A percentile compares a stretch with the other conserved stretches of the same genome.
Conservation (phyloP, 2,888 invertebrate genomes). For the Cryptus viduatorius region DNA sequence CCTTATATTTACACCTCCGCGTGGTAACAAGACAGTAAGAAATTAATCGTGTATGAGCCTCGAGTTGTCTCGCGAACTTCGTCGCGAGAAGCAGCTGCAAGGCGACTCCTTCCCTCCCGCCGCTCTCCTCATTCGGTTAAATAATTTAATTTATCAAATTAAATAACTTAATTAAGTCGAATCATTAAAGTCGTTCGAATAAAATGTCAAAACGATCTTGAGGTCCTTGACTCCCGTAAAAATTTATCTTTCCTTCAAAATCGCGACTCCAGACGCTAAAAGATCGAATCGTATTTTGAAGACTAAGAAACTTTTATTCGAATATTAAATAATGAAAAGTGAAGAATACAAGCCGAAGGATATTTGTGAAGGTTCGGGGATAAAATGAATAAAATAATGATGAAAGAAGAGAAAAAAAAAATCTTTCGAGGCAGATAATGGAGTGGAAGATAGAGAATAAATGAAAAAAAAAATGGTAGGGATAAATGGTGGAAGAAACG, state of each 20-base stretch:
- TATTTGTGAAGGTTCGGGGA: constrained; percentile 36
- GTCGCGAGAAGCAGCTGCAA: constrained; percentile 8
- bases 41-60: constrained; percentile 5
- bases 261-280: background rate
- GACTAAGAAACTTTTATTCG: background rate
- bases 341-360: constrained; percentile 25
- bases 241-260: background rate
- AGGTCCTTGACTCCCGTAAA: background rate
- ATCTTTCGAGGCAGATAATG: constrained; percentile 30
- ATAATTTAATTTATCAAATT: too few species aligned
- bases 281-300: background rate
- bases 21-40: constrained; percentile 27
- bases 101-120: too few species aligned
- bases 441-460: constrained; percentile 3
- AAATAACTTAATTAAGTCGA: background rate
- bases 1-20: background rate
- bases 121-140: too few species aligned
- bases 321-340: constrained; percentile 49
- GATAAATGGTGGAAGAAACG: constrained; percentile 38
- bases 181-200: background rate
- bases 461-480: constrained; percentile 42
- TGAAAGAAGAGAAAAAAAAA: constrained; percentile 26
- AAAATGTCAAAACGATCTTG: background rate
- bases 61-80: background rate
- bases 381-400: constrained; percentile 23